phyloP scores from a whole-genome alignment of 2,113 vertebrate species.

The Himantopus leucocephalus region DNA sequence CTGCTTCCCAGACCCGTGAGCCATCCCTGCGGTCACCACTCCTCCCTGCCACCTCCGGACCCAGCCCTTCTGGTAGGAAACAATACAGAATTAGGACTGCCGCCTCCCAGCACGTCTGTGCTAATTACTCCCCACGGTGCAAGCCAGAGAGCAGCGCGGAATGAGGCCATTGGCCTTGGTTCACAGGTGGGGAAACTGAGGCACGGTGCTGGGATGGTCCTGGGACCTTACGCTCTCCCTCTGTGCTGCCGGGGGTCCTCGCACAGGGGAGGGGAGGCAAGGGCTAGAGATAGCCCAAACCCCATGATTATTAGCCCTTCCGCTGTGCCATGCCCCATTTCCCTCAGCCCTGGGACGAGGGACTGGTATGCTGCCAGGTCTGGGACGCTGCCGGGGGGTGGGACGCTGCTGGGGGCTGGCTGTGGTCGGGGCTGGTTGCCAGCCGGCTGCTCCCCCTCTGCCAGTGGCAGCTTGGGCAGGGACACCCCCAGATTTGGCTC shows the following conservation, averaged over 20 bases:
- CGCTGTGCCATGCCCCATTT: not conserved
- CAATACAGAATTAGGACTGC: no score
- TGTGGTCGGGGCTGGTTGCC: not conserved
- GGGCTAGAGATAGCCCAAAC: not conserved
- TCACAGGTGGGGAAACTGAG: not conserved
- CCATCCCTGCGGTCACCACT: not conserved
- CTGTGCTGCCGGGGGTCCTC: not conserved
- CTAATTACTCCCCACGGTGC: not conserved
- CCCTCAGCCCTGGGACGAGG: not conserved
- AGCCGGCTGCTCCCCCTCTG: not conserved
- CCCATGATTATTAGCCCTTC: not conserved
- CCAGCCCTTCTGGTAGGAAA: not conserved
- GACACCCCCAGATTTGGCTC: not conserved
- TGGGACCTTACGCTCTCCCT: accelerated
- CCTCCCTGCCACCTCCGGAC: not conserved
- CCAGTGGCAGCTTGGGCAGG: not conserved
- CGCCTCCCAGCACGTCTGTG: not conserved
- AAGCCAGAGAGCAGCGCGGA: not conserved
- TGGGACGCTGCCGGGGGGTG: not conserved
- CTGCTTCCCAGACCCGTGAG: not conserved
- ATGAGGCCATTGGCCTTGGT: not conserved
- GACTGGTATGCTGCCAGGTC: not conserved
- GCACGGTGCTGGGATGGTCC: not conserved
- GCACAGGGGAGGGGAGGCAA: not conserved
- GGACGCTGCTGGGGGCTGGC: not conserved